These are phyloP conservation scores for Leptopterna dolabrata DNA, from an alignment of 2,888 invertebrate species.

Conservation along the genomic window DNA sequence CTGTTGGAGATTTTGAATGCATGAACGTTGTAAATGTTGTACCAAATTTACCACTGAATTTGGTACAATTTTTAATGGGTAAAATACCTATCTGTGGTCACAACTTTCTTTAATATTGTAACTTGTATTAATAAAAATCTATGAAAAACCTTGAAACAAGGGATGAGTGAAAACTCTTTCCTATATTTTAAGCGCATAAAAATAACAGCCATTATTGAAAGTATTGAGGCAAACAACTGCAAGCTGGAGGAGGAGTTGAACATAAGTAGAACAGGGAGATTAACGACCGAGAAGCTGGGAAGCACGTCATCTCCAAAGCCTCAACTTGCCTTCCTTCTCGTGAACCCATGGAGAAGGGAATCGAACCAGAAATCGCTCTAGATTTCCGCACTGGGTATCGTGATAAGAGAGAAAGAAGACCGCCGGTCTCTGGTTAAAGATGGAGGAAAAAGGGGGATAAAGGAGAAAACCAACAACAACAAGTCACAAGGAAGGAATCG, in stretches of 20 bases:
- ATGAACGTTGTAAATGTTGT: no score
- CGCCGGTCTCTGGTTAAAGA: not conserved
- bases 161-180: no score
- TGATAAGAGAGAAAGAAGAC: not conserved
- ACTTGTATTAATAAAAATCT: no score
- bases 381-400: conserved; percentile 29
- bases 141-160: no score
- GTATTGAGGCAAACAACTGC: no score
- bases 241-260: not conserved
- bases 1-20: no score
- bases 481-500: conserved; percentile 4
- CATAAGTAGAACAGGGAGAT: not conserved
- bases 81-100: no score
- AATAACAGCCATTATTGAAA: no score
- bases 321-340: not conserved
- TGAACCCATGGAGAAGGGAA: not conserved
- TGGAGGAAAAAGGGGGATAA: not conserved
- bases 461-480: conserved; percentile 25
- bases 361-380: not conserved
- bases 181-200: no score
- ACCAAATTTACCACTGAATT: no score
- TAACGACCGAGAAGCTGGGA: not conserved
- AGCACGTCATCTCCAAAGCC: not conserved
- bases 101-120: no score
- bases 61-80: no score